Percentiles rank a stretch among this genome's conserved stretches.
phyloP scores from a whole-genome alignment of 2,797 vertebrate genomes.

The Cynodonichthys magdalenae region DNA sequence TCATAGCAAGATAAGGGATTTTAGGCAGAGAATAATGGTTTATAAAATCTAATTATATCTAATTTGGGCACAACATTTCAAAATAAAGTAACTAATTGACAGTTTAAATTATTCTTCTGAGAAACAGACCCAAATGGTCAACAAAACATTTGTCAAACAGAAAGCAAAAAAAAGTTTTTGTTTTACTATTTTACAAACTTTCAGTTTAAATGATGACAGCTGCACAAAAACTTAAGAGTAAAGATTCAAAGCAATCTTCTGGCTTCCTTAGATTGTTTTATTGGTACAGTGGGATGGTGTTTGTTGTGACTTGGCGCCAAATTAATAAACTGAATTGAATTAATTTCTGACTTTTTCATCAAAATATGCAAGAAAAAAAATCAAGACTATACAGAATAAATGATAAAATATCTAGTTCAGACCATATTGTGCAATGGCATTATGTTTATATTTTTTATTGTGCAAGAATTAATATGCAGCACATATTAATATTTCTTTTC shows the following conservation, averaged over 20 bases:
- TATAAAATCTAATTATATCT: too few species aligned
- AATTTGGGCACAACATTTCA: conserved; percentile 9
- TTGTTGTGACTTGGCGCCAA: too few species aligned
- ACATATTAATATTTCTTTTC: not conserved
- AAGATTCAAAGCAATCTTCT: too few species aligned
- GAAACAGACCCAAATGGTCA: conserved; percentile 13
- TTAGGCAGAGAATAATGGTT: not conserved
- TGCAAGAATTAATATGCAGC: not conserved
- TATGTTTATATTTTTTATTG: not conserved
- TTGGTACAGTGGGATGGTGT: too few species aligned
- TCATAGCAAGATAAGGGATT: not conserved
- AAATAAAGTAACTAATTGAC: conserved; percentile 19
- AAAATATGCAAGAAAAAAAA: conserved; percentile 5
- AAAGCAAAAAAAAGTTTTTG: not conserved
- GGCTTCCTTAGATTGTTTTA: too few species aligned
- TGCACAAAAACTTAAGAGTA: not conserved
- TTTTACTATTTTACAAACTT: conserved; percentile 11
- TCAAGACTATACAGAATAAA: too few species aligned
- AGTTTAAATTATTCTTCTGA: conserved; percentile 16
- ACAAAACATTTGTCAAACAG: conserved; percentile 22
- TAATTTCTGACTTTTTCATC: too few species aligned
- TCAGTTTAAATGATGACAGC: conserved; percentile 30
- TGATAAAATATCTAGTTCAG: not conserved
- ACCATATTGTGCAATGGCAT: conserved; percentile 3
- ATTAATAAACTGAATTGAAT: too few species aligned